Conservation (phyloP, 2,888 invertebrate genomes). For the Synergus gifuensis region DNA sequence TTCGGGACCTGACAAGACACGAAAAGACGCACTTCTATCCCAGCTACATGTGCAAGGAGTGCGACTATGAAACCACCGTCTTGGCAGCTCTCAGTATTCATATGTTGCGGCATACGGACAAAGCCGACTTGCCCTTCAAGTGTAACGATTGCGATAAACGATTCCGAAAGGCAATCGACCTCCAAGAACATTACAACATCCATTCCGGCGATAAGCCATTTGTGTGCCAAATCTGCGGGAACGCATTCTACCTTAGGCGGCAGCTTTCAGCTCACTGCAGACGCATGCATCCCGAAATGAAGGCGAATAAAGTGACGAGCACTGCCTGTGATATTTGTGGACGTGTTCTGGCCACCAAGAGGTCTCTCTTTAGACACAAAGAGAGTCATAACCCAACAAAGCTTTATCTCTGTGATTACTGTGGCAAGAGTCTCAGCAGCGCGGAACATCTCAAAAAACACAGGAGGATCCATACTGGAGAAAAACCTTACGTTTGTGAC, state of each 20-base stretch:
- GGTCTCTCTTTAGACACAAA: conserved; percentile 73
- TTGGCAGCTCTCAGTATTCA: conserved; percentile 71
- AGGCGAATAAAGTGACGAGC: conserved; percentile 73
- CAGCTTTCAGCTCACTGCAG: conserved; percentile 74
- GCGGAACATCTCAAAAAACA: conserved; percentile 78
- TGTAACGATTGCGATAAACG: conserved; percentile 74
- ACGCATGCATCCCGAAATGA: conserved; percentile 72
- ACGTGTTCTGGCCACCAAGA: conserved; percentile 71
- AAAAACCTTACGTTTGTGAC: conserved; percentile 79
- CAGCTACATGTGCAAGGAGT: conserved; percentile 74
- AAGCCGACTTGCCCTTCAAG: conserved; percentile 71
- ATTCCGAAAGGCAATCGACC: conserved; percentile 72
- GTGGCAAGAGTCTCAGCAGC: conserved; percentile 79
- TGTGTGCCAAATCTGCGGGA: conserved; percentile 69
- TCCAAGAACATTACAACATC: conserved; percentile 75
- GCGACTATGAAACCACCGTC: conserved; percentile 75
- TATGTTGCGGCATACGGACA: conserved; percentile 72
- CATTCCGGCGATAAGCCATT: conserved; percentile 75
- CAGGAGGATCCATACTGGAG: conserved; percentile 79
- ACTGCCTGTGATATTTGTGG: conserved; percentile 76
- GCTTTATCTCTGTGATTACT: conserved; percentile 78
- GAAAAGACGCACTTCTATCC: conserved; percentile 75
- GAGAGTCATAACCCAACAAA: conserved; percentile 75
- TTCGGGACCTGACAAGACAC: conserved; percentile 73
- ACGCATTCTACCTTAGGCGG: conserved; percentile 68